Evolutionary conservation across 2,797 vertebrate species (phyloP), one percentile per base, ranked within the genome.

Genomic region (Protosalanx chinensis): DNA sequence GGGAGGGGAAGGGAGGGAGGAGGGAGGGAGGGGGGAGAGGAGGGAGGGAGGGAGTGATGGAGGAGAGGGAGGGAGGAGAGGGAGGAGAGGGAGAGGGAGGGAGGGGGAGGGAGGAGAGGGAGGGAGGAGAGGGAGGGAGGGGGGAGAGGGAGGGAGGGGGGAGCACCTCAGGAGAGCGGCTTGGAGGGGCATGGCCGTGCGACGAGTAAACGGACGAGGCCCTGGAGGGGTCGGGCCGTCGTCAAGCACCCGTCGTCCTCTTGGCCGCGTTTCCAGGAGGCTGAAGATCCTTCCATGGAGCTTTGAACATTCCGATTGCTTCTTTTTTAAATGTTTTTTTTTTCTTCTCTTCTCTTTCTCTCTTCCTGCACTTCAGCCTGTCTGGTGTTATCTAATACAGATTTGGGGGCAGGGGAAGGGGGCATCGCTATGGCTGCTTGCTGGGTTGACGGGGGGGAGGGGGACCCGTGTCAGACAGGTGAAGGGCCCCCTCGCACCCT

Each of bases 171-270:
- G 72, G 74, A 80, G 84, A 69, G 78, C 77, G 68, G 82, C 84
- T 71, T 78, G 83, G 81, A 87, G 84, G 84, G 82, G 76, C 59
- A 75, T 72, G 83, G 81, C 82, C 81, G 76, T 73, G 80, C 76
- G 71, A 80, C 67, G 75, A 82, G 80, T 89, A 82, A 84, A 87
- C 81, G 84, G 82, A 82, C 72, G 74, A 82, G 82, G 82, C 83
- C 84, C 83, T 78, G 74, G 86, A 81, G 82, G 84, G 84, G 84
- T 85, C 80, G 64, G 69, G 68, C 81, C 69, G 79, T 84, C 74
- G 66, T 86, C 82, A 80, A 84, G 83, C 84, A 81, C 76, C 82
- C 77, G 72, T 79, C 81, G 79, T 86, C 81, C 79, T 87, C 72
- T 75, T 78, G 85, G 83, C 83, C 69, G 68, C 74, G 68, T 84